Conservation (phyloP, 2,888 invertebrate genomes). For the Gari tellinella region DNA sequence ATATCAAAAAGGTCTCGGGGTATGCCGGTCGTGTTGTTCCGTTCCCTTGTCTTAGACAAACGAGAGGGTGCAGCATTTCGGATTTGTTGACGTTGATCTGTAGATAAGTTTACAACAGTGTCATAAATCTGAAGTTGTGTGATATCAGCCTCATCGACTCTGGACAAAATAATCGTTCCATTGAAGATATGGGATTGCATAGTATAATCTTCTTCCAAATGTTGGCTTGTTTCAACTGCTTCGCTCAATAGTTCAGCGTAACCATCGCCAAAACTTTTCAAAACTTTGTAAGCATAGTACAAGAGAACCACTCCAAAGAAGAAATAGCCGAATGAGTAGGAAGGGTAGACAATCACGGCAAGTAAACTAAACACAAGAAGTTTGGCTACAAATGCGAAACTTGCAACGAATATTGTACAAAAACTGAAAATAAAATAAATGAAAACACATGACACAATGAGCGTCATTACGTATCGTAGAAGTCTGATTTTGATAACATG, state of each 20-base stretch:
- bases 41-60: background rate
- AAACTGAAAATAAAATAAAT: conserved; percentile 11
- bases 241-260: too few species aligned
- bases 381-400: too few species aligned
- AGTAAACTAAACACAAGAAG: background rate
- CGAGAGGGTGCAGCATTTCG: background rate
- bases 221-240: too few species aligned
- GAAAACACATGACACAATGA: background rate
- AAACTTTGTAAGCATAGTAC: conserved; percentile 3
- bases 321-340: conserved; percentile 30
- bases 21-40: too few species aligned
- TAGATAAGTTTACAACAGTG: conserved; percentile 6
- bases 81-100: conserved; percentile 9
- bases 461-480: too few species aligned
- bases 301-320: conserved; percentile 16
- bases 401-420: conserved; percentile 4
- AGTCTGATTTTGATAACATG: too few species aligned
- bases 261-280: too few species aligned
- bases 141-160: conserved; percentile 2
- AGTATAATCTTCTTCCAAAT: too few species aligned
- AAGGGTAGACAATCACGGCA: conserved; percentile 29
- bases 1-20: background rate
- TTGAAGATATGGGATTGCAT: too few species aligned
- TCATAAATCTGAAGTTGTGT: conserved; percentile 24
- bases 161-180: background rate